Conservation (phyloP, 2,888 invertebrate species). For the Leptinotarsa tumamoca region DNA sequence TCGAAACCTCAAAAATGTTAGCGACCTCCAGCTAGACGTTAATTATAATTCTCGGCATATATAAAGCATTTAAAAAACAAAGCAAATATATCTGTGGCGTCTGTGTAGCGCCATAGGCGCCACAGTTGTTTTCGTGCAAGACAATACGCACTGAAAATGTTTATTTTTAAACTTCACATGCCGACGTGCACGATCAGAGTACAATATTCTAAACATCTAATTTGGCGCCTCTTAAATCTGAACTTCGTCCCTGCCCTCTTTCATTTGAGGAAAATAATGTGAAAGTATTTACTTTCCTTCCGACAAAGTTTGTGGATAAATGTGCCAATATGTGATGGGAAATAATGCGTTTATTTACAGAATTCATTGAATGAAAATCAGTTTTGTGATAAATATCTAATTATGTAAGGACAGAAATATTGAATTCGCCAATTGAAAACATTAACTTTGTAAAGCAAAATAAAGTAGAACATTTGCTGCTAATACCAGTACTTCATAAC, state of each 20-base stretch:
- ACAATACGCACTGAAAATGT: constrained; percentile 47
- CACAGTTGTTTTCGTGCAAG: constrained; percentile 53
- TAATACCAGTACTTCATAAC: too few relatives aligned
- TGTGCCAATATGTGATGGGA: neutral
- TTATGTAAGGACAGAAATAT: too few relatives aligned
- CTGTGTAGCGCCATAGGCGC: constrained; percentile 53
- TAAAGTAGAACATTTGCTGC: too few relatives aligned
- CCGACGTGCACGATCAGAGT: constrained; percentile 33
- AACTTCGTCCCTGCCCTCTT: constrained; percentile 6
- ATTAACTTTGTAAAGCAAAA: too few relatives aligned
- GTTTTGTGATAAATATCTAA: too few relatives aligned
- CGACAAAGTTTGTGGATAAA: neutral
- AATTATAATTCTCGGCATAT: constrained; percentile 37
- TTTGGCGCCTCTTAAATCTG: constrained; percentile 45
- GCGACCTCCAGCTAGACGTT: constrained; percentile 35
- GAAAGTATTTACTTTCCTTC: neutral
- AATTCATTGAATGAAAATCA: too few relatives aligned
- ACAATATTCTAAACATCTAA: constrained; percentile 43
- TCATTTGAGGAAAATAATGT: neutral
- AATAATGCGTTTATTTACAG: too few relatives aligned
- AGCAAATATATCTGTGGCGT: constrained; percentile 37
- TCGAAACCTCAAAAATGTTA: constrained; percentile 32
- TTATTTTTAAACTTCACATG: constrained; percentile 45
- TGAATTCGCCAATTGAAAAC: too few relatives aligned
- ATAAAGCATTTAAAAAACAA: constrained; percentile 35